A percentile compares a stretch with the other conserved stretches of the same genome.
Conservation (phyloP, 2,113 vertebrate genomes). For the Phrynocephalus versicolor region DNA sequence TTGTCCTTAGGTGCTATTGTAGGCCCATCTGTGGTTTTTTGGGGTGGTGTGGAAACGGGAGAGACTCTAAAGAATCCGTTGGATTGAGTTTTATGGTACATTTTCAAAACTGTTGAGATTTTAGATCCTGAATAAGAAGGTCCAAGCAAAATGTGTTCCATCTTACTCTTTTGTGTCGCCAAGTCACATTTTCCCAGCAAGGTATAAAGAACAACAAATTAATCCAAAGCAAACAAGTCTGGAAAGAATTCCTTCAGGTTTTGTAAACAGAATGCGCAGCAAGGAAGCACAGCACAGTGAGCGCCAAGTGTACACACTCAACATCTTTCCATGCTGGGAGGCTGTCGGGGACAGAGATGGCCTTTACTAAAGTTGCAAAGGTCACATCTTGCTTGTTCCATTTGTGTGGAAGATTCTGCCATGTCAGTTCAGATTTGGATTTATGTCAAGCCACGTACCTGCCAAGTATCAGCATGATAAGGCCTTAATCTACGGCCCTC, state of each 20-base stretch:
- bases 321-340: constrained; percentile 5
- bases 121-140: background rate
- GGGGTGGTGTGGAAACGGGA: too few relatives aligned
- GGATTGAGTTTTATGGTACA: background rate
- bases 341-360: background rate
- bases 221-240: constrained; percentile 12
- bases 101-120: constrained; percentile 4
- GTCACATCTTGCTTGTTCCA: background rate
- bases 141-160: background rate
- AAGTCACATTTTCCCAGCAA: background rate
- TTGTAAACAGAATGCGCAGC: constrained; percentile 1
- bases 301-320: background rate
- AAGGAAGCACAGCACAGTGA: background rate
- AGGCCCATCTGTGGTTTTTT: background rate
- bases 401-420: background rate
- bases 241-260: constrained; percentile 12
- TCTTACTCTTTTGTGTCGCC: background rate
- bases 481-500: background rate
- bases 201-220: background rate
- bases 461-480: background rate
- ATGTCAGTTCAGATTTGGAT: background rate
- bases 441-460: background rate
- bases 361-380: constrained; percentile 7
- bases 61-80: background rate
- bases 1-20: background rate